These are phyloP conservation scores for Ciconia nigra DNA, from an alignment of 2,797 vertebrate genomes.

Conservation along the genomic window DNA sequence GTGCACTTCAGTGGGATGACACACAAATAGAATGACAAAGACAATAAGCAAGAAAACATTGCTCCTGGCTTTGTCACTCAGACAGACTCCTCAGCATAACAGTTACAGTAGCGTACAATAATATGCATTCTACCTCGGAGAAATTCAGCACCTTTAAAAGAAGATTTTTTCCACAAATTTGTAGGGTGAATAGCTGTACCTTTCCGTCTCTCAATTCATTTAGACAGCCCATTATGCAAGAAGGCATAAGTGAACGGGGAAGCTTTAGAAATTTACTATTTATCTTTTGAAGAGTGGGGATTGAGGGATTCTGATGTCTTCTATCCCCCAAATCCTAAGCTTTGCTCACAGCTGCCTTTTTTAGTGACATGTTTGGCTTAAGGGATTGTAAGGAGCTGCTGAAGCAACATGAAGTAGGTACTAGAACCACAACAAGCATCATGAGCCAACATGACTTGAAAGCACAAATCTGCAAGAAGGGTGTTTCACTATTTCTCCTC, in stretches of 20 bases:
- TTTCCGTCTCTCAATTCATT: neutral
- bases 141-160: neutral
- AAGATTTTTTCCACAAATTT: neutral
- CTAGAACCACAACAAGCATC: neutral
- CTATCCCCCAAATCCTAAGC: neutral
- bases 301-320: neutral
- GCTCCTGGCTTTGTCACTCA: neutral
- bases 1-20: neutral
- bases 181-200: neutral
- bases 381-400: neutral
- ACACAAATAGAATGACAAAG: neutral
- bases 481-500: neutral
- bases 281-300: neutral
- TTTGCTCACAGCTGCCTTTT: neutral
- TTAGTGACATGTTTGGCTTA: neutral
- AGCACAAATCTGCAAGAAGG: neutral
- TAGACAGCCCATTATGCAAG: neutral
- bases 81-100: neutral
- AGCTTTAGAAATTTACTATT: neutral
- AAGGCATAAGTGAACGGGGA: neutral
- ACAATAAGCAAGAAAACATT: neutral
- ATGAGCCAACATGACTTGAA: neutral
- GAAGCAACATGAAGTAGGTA: neutral
- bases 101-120: neutral
- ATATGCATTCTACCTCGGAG: conserved; percentile 34